Percentiles rank a stretch among this genome's conserved stretches.
These are phyloP conservation scores for Chelon auratus DNA, from an alignment of 2,797 vertebrate species.

Conservation along the genomic window DNA sequence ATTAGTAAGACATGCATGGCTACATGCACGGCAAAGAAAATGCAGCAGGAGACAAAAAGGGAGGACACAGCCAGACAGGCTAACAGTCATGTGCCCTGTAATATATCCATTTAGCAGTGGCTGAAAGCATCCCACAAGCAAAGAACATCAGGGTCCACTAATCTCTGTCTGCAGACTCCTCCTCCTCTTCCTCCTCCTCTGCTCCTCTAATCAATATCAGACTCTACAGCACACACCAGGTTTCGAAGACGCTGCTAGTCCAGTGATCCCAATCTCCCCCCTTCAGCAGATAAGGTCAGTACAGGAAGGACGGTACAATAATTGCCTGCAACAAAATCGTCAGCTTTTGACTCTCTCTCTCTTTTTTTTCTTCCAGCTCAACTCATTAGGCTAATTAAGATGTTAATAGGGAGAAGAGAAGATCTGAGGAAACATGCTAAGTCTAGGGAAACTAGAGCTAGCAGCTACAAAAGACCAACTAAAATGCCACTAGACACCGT, in stretches of 20 bases:
- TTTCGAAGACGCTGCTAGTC: slow-evolving; percentile 55
- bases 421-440: slow-evolving; percentile 48
- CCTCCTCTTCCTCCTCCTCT: slow-evolving; percentile 44
- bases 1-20: slow-evolving; percentile 3
- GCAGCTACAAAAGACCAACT: slow-evolving; percentile 17
- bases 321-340: slow-evolving; percentile 69
- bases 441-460: slow-evolving; percentile 30
- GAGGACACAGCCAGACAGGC: slow-evolving; percentile 7
- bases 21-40: slow-evolving; percentile 1
- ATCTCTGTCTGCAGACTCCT: slow-evolving; percentile 60
- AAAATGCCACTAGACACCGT: slow-evolving; percentile 15
- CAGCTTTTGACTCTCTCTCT: slow-evolving; percentile 46
- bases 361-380: slow-evolving; percentile 35
- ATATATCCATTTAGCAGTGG: slow-evolving; percentile 17
- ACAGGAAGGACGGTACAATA: slow-evolving; percentile 68
- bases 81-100: slow-evolving; percentile 25
- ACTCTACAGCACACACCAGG: slow-evolving; percentile 55
- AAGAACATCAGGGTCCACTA: slow-evolving; percentile 59
- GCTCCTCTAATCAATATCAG: slow-evolving; percentile 70
- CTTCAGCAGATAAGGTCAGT: slow-evolving; percentile 67
- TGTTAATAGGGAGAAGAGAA: slow-evolving; percentile 48
- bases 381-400: slow-evolving; percentile 76
- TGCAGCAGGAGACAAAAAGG: slow-evolving; percentile 4
- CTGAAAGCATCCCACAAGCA: slow-evolving; percentile 37
- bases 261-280: slow-evolving; percentile 72